Base-by-base conservation (phyloP, 2,888 invertebrate genomes). In the Epirrita christyi region DNA sequence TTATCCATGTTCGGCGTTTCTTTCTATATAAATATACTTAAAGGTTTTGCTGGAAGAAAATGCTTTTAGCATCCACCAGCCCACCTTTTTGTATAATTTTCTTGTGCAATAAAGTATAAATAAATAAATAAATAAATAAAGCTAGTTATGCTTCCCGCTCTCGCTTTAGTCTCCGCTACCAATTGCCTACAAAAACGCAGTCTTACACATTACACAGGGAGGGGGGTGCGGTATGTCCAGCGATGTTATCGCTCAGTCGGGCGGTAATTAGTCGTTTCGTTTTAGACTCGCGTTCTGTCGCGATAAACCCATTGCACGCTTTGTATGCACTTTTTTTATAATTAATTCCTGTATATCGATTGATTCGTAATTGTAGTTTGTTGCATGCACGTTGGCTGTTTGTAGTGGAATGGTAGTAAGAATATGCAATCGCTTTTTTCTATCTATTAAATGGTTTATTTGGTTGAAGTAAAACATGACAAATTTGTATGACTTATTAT, bases 201-300 rank as follows among this genome's bases (percentile, higher is more conserved):
- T 4, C 21, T 21, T 21, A 21, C 21, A 21, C 21, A 21, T 21
- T 21, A 21, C 21, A 21, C 21, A 21, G 21, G 4, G n/a, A n/a
- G n/a, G 21, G 21, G 21, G 21, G 21, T 21, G 21, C 21, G 4
- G 21, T 21, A 4, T 21, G 21, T 21, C 42, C 50, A 46, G 59
- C 51, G 90, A 89, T 89, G 66, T 51, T 87, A 90, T 90, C 89
- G 79, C 70, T 29, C 72, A 65, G 42, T 73, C 68, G 66, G 68
- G 67, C 72, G 69, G 81, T 85, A 88, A 91, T 89, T 89, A 90
- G 84, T 80, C 83, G 86, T 85, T 85, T 86, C 87, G 79, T 86
- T 88, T 83, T 83, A 85, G 80, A 78, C 75, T 78, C 75, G 79
- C 75, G 73, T 74, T 73, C 75, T 73, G 75, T 78, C 76, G 80